Evolutionary conservation across 2,797 vertebrate genomes (phyloP), one percentile per base, ranked within the genome.

Genomic region (Eupleurogrammus muticus): DNA sequence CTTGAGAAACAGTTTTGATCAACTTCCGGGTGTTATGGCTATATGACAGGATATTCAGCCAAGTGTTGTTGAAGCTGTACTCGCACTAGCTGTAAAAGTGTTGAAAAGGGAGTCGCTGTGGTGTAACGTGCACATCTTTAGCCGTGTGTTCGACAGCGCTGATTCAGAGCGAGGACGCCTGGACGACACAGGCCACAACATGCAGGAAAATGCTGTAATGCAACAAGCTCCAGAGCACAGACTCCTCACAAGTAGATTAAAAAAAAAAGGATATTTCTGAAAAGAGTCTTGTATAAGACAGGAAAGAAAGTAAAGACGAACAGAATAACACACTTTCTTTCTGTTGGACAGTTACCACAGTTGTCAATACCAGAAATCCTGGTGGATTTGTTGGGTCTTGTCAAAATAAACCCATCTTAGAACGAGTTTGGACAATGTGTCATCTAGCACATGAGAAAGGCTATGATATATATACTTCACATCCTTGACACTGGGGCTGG

Each of bases 111-210:
- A 20, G 21, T 21, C 1, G 40, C n/a, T 68, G 4, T 20, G 10
- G 23, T 8, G 36, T 62, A 51, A 52, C 6, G 48, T 32, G 49
- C 35, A n/a, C 23, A 48, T 55, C 35, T 66, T 54, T 10, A 64
- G 63, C 53, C 10, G n/a, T 66, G 54, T 78, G 60, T 80, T 74
- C 82, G 81, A 86, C 65, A 73, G 73, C 28, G 19, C 64, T 73
- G 81, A 60, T 70, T 74, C 61, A 73, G 46, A 77, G 5, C 5
- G 64, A 74, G 62, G 42, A 12, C 21, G 63, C 63, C n/a, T 61
- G 61, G 66, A 28, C 12, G 54, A 21, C 35, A 66, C 86, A 86
- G 80, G 87, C 81, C 75, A 62, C 60, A 67, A 88, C 90, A 84
- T 62, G 90, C 66, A 71, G 44, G 48, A 11, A 86, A 78, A 80